These are phyloP conservation scores for Lordiphosa andalusiaca DNA, from an alignment of 2,888 invertebrate species.

Conservation along the genomic window DNA sequence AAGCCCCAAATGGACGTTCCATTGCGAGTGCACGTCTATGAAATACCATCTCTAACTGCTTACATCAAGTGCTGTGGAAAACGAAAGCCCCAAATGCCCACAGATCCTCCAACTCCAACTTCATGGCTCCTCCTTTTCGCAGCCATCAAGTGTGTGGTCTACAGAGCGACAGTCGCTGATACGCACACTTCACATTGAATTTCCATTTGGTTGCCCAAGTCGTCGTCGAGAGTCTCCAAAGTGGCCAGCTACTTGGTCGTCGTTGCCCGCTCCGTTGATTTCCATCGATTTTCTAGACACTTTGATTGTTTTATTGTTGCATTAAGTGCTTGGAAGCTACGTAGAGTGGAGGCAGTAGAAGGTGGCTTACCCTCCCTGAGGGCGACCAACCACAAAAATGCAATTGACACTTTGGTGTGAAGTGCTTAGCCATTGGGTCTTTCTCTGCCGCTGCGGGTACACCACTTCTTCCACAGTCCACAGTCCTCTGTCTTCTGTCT, in stretches of 20 bases:
- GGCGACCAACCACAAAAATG: conserved; percentile 69
- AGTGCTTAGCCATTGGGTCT: conserved; percentile 46
- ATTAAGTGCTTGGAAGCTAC: conserved; percentile 58
- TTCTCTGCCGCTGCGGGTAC: conserved; percentile 8
- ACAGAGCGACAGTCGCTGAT: conserved; percentile 70
- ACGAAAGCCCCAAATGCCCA: conserved; percentile 22
- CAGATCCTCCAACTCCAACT: conserved; percentile 9
- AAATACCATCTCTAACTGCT: conserved; percentile 47
- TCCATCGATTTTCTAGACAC: conserved; percentile 76
- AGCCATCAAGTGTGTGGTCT: conserved; percentile 66
- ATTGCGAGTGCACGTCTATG: not conserved
- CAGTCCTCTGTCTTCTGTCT: conserved; percentile 14
- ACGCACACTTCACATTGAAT: conserved; percentile 73
- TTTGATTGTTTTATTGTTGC: conserved; percentile 75
- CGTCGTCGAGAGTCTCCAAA: conserved; percentile 49
- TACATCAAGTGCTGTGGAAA: conserved; percentile 49
- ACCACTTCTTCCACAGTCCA: conserved; percentile 1
- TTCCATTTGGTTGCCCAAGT: conserved; percentile 59
- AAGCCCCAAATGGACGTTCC: no score
- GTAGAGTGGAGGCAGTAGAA: conserved; percentile 1
- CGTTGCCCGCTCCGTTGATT: conserved; percentile 61
- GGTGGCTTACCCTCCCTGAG: conserved; percentile 18
- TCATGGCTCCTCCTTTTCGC: conserved; percentile 8
- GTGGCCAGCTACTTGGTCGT: conserved; percentile 13
- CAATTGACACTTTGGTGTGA: conserved; percentile 72